phyloP scores from a whole-genome alignment of 2,888 invertebrate genomes.

The Tridacna crocea region DNA sequence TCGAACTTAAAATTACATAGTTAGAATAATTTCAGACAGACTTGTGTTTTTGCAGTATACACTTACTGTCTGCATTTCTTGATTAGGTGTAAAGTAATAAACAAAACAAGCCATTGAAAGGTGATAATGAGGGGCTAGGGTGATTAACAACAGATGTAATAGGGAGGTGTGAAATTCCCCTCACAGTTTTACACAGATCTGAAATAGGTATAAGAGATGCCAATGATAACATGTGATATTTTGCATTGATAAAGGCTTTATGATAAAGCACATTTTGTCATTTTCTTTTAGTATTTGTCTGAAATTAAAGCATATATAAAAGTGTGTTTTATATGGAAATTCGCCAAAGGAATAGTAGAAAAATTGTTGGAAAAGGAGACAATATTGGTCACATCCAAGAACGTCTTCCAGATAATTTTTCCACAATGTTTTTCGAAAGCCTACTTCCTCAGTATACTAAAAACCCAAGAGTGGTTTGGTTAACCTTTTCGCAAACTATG shows the following conservation, averaged over 20 bases:
- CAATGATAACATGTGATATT: slow-evolving; percentile 15
- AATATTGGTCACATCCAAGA: no score
- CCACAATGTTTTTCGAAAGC: no score
- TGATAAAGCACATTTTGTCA: no score
- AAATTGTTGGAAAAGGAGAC: no score
- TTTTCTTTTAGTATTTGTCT: no score
- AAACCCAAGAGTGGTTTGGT: no score
- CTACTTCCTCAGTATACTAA: no score
- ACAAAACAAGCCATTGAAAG: slow-evolving; percentile 1
- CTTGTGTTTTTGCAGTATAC: neutral
- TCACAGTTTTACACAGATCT: slow-evolving; percentile 9
- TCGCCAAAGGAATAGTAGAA: no score
- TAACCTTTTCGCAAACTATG: no score
- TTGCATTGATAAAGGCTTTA: neutral
- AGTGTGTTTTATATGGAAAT: no score
- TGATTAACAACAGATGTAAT: slow-evolving; percentile 6
- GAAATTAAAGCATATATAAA: no score
- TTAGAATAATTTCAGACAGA: neutral
- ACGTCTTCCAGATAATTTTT: no score
- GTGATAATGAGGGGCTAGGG: neutral
- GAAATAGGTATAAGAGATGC: slow-evolving; percentile 11
- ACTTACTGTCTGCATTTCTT: neutral
- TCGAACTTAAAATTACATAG: neutral
- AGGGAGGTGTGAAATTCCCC: slow-evolving; percentile 4
- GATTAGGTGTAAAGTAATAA: slow-evolving; percentile 8